These are phyloP conservation scores for Passerina amoena DNA, from an alignment of 2,113 vertebrate species.

Conservation along the genomic window DNA sequence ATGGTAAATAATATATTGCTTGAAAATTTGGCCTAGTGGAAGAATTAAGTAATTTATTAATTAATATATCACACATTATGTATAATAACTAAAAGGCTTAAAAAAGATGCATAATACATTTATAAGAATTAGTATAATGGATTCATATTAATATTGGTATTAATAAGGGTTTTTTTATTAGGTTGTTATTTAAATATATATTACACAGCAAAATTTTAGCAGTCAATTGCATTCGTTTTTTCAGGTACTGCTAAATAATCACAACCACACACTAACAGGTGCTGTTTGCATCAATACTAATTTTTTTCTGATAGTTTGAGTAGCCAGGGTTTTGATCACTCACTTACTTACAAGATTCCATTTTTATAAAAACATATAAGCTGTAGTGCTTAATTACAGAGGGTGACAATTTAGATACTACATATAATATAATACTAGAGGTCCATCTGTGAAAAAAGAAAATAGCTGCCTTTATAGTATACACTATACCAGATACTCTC, in stretches of 20 bases:
- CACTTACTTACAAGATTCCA: neutral
- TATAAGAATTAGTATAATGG: neutral
- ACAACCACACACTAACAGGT: neutral
- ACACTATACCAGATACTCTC: neutral
- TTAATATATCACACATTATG: neutral
- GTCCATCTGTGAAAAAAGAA: neutral
- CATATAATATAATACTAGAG: neutral
- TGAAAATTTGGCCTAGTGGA: neutral
- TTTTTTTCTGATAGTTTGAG: neutral
- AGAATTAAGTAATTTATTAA: neutral
- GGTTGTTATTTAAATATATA: neutral
- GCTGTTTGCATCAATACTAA: neutral
- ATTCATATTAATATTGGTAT: neutral
- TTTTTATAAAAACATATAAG: neutral
- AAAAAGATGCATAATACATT: neutral
- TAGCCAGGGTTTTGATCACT: neutral
- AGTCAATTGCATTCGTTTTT: neutral
- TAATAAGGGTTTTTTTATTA: neutral
- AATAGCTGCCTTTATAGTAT: neutral
- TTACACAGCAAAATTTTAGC: neutral
- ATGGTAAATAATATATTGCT: neutral
- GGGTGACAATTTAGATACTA: neutral
- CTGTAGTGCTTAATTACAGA: neutral
- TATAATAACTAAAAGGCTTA: neutral
- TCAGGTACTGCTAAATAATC: neutral